These are phyloP conservation scores for Heliconius erato DNA, from an alignment of 2,888 invertebrate genomes.

Conservation along the genomic window DNA sequence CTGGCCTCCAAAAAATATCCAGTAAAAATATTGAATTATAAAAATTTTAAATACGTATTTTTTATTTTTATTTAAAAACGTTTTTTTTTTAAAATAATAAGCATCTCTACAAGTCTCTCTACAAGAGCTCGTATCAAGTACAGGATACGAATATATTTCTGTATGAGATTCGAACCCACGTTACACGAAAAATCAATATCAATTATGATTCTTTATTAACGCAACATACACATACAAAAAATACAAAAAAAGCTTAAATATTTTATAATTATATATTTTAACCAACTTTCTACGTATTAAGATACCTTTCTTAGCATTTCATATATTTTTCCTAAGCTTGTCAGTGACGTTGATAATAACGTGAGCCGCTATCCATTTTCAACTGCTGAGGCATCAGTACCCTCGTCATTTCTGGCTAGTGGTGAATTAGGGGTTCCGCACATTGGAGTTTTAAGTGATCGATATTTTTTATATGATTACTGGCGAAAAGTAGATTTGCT, in stretches of 20 bases:
- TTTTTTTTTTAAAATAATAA: too few relatives aligned
- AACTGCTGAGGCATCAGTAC: constrained; percentile 49
- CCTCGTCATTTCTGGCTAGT: constrained; percentile 51
- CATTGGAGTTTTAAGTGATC: constrained; percentile 15
- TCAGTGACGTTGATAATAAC: constrained; percentile 53
- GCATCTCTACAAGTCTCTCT: too few relatives aligned
- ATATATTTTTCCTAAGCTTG: constrained; percentile 42
- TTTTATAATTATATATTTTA: background rate
- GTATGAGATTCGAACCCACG: too few relatives aligned
- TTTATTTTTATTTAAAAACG: too few relatives aligned
- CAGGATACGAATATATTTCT: too few relatives aligned
- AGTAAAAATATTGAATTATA: too few relatives aligned
- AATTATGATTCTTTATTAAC: too few relatives aligned
- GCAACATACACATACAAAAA: too few relatives aligned
- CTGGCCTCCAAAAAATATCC: too few relatives aligned
- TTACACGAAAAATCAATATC: too few relatives aligned
- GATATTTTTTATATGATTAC: constrained; percentile 26
- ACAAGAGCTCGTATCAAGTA: too few relatives aligned
- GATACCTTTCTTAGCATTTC: background rate
- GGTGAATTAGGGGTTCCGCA: constrained; percentile 36
- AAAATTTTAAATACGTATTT: too few relatives aligned
- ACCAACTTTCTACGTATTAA: background rate
- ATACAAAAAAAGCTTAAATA: background rate
- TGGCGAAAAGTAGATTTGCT: background rate
- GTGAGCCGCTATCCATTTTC: constrained; percentile 63